A percentile compares a stretch with the other conserved stretches of the same genome.
These are phyloP conservation scores for Pterostichus niger DNA, from an alignment of 2,888 invertebrate genomes.

Conservation along the genomic window DNA sequence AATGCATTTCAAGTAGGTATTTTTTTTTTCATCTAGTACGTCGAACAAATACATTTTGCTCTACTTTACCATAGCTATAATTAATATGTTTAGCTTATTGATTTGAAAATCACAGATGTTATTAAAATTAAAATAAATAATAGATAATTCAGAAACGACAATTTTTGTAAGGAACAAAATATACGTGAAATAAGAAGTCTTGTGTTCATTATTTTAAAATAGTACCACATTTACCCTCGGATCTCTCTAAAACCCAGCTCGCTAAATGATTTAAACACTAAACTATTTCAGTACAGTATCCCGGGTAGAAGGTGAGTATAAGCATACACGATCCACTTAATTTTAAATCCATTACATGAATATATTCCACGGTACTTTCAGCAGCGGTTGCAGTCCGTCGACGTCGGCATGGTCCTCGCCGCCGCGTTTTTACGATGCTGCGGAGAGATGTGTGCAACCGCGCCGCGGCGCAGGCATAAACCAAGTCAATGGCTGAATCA, in stretches of 20 bases:
- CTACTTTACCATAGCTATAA: too few relatives aligned
- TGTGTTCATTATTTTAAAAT: conserved; percentile 5
- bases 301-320: conserved; percentile 2
- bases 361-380: conserved; percentile 31
- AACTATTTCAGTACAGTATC: conserved; percentile 27
- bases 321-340: conserved; percentile 55
- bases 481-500: conserved; percentile 54
- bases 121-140: too few relatives aligned
- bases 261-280: conserved; percentile 46
- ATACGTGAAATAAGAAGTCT: too few relatives aligned
- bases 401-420: background rate
- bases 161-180: too few relatives aligned
- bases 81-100: too few relatives aligned
- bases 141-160: too few relatives aligned
- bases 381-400: background rate
- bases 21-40: too few relatives aligned
- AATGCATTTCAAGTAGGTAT: too few relatives aligned
- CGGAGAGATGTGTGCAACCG: conserved; percentile 18
- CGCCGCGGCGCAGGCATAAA: conserved; percentile 30
- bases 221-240: background rate
- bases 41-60: too few relatives aligned
- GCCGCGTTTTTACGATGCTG: conserved; percentile 51
- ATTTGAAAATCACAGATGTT: too few relatives aligned
- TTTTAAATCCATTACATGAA: conserved; percentile 62
- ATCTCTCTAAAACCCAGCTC: background rate